phyloP scores from a whole-genome alignment of 2,113 vertebrate genomes.

The Phodopus roborovskii region DNA sequence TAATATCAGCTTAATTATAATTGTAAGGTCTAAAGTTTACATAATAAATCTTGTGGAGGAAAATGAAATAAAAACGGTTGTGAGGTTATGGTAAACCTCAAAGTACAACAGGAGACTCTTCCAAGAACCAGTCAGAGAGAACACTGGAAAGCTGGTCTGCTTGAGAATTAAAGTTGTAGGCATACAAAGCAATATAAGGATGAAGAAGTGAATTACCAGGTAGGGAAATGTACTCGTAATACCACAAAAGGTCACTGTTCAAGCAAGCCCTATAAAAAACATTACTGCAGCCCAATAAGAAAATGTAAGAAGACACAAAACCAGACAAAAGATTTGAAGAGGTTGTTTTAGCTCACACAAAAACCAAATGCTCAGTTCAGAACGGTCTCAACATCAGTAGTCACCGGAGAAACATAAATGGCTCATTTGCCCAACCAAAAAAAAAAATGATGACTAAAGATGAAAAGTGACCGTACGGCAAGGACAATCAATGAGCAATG shows the following conservation, averaged over 20 bases:
- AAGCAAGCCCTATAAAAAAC: background rate
- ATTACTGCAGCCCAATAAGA: background rate
- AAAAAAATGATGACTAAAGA: background rate
- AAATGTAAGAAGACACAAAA: background rate
- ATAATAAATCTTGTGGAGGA: background rate
- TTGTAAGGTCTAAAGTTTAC: background rate
- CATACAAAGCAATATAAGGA: background rate
- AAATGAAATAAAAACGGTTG: background rate
- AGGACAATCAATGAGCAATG: background rate
- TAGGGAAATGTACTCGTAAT: background rate
- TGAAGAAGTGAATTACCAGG: background rate
- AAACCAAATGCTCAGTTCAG: background rate
- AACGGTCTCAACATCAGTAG: background rate
- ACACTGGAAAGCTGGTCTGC: background rate
- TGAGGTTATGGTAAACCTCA: background rate
- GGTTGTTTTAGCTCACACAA: background rate
- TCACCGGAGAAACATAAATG: background rate
- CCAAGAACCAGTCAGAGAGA: background rate
- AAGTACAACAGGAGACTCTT: background rate
- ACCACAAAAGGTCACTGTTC: background rate
- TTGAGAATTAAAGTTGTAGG: slow-evolving; percentile 23
- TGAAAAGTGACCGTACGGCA: background rate
- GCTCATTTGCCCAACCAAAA: background rate
- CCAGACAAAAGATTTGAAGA: background rate
- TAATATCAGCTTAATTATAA: slow-evolving; percentile 31